These are phyloP conservation scores for Cheilosia soror DNA, from an alignment of 2,888 invertebrate species.

Conservation along the genomic window DNA sequence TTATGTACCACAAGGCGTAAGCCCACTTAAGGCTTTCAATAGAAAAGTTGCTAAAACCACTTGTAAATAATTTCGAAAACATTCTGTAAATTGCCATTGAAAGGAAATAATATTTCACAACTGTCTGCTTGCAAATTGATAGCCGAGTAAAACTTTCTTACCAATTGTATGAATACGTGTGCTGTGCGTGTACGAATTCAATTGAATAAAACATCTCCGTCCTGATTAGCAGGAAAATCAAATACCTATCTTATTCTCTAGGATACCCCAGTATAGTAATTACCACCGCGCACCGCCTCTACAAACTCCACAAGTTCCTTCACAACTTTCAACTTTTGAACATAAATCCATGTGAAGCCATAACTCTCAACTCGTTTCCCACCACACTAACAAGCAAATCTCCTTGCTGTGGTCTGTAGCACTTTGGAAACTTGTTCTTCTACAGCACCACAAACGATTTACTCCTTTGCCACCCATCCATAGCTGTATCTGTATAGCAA, in stretches of 20 bases:
- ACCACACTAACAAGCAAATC: constrained; percentile 54
- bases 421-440: constrained; percentile 65
- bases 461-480: constrained; percentile 9
- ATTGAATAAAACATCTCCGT: constrained; percentile 6
- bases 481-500: neutral
- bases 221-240: constrained; percentile 16
- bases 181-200: constrained; percentile 7
- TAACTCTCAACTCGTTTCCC: constrained; percentile 61
- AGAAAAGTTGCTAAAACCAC: too few relatives aligned
- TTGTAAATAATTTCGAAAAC: too few relatives aligned
- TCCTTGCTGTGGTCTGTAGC: constrained; percentile 65
- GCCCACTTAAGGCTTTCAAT: too few relatives aligned
- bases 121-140: neutral
- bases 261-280: constrained; percentile 55
- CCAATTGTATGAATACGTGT: neutral
- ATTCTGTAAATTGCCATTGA: neutral
- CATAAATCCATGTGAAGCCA: constrained; percentile 72
- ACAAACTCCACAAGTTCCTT: constrained; percentile 60
- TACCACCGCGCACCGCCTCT: constrained; percentile 40
- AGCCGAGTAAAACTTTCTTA: neutral
- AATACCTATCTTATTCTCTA: neutral
- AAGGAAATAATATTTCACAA: neutral
- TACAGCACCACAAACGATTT: constrained; percentile 41
- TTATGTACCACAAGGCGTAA: too few relatives aligned
- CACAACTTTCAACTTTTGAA: constrained; percentile 68